These are phyloP conservation scores for Polymixis flavicincta DNA, from an alignment of 2,888 invertebrate species.

Conservation along the genomic window DNA sequence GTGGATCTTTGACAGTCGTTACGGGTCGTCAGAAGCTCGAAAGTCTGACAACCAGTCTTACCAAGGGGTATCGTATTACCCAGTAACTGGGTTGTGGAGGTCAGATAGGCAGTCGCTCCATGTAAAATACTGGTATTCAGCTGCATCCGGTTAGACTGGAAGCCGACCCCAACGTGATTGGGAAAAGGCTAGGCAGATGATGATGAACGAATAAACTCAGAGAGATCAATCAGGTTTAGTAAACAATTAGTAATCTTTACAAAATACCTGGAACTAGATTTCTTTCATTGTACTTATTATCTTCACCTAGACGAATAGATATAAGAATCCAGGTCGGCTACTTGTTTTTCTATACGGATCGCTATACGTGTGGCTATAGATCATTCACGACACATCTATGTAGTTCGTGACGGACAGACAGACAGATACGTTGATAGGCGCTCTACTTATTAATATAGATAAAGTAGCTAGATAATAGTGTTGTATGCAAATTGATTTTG, in stretches of 20 bases:
- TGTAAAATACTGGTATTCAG: too few species aligned
- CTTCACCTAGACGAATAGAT: slow-evolving; percentile 30
- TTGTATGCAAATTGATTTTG: slow-evolving; percentile 38
- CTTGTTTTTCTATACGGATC: slow-evolving; percentile 26
- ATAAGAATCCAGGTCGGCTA: slow-evolving; percentile 5
- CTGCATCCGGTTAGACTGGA: too few species aligned
- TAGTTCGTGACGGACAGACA: slow-evolving; percentile 35
- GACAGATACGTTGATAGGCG: slow-evolving; percentile 23
- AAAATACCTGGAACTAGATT: not conserved
- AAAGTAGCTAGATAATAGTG: slow-evolving; percentile 27
- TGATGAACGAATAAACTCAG: too few species aligned
- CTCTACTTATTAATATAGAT: slow-evolving; percentile 44
- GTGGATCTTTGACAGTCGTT: too few species aligned
- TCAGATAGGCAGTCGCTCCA: too few species aligned
- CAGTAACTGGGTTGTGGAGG: too few species aligned
- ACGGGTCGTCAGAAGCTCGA: too few species aligned
- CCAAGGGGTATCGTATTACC: too few species aligned
- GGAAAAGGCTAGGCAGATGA: too few species aligned
- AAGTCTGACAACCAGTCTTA: too few species aligned
- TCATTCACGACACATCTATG: slow-evolving; percentile 53
- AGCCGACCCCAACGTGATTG: too few species aligned
- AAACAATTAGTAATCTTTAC: not conserved
- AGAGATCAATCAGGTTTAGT: not conserved
- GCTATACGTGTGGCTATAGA: slow-evolving; percentile 16
- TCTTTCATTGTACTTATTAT: slow-evolving; percentile 3